Conservation (phyloP, 2,888 invertebrate species). For the Drosophila putrida region DNA sequence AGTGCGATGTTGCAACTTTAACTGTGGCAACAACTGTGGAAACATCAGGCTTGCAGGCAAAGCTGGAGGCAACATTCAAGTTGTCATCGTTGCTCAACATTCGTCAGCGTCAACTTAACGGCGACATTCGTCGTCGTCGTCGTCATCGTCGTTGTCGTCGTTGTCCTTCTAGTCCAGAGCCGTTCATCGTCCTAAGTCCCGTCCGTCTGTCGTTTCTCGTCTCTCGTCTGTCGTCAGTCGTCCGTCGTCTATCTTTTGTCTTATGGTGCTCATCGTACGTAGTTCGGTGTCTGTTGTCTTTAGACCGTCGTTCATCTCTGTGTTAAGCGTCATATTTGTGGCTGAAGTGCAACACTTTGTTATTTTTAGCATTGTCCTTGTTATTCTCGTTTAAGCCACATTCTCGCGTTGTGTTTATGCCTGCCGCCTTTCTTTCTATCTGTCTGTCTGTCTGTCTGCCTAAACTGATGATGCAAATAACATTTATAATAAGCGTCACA, state of each 20-base stretch:
- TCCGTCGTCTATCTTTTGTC: constrained; percentile 5
- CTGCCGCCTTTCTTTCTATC: constrained; percentile 5
- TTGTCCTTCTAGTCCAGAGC: constrained; percentile 17
- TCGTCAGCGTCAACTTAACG: constrained; percentile 76
- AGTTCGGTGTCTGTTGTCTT: constrained; percentile 27
- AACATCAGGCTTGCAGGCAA: not conserved
- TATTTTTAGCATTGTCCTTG: constrained; percentile 72
- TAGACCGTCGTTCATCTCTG: constrained; percentile 24
- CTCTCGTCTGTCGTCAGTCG: constrained; percentile 11
- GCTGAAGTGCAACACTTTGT: constrained; percentile 76
- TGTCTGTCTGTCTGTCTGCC: constrained; percentile 10
- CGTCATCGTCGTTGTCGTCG: not conserved
- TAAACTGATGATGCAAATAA: constrained; percentile 68
- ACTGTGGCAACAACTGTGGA: not conserved
- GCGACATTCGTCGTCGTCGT: constrained; percentile 34
- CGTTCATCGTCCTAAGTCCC: constrained; percentile 24
- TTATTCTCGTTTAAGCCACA: constrained; percentile 36
- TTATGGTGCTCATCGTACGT: not conserved
- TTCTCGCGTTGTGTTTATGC: constrained; percentile 10
- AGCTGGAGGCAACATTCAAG: constrained; percentile 20
- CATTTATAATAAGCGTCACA: constrained; percentile 1
- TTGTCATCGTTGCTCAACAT: constrained; percentile 55
- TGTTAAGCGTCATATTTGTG: constrained; percentile 67
- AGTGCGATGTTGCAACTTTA: no score
- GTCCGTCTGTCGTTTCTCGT: not conserved